These are phyloP conservation scores for Zaprionus vittiger DNA, from an alignment of 1,140 invertebrate genomes.

Conservation along the genomic window DNA sequence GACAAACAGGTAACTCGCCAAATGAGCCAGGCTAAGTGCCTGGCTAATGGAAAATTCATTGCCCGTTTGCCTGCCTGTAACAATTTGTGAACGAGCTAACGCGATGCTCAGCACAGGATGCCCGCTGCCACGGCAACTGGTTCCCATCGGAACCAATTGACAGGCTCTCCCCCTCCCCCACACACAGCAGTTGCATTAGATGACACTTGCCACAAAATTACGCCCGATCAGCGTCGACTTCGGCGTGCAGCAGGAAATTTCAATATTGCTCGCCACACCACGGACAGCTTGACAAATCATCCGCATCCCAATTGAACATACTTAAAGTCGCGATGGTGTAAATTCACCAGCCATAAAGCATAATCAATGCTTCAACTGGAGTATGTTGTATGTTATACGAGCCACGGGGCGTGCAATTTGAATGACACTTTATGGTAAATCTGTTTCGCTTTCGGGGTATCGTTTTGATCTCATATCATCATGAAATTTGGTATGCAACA, in stretches of 20 bases:
- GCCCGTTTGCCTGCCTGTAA: constrained; percentile 6
- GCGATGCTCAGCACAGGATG: constrained; percentile 33
- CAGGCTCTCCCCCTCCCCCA: not conserved
- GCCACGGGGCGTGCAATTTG: not conserved
- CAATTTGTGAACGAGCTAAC: constrained; percentile 36
- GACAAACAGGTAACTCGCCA: constrained; percentile 13
- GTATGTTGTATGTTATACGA: not conserved
- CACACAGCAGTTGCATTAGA: not conserved
- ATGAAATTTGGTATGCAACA: not conserved
- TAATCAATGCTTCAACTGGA: not conserved
- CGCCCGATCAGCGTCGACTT: not conserved
- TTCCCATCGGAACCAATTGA: constrained; percentile 5
- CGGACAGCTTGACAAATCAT: not conserved
- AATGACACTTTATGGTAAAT: not conserved
- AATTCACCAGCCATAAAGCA: not conserved
- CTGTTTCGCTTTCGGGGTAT: not conserved
- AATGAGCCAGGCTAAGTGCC: constrained; percentile 4
- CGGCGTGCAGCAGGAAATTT: constrained; percentile 10
- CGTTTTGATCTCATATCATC: not conserved
- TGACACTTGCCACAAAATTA: constrained; percentile 5
- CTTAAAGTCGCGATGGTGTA: constrained; percentile 1
- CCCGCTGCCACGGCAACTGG: constrained; percentile 11
- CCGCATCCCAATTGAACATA: not conserved
- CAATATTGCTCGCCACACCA: not conserved
- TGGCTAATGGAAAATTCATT: constrained; percentile 35